phyloP scores from a whole-genome alignment of 2,797 vertebrate genomes.

The Halcyon badia region DNA sequence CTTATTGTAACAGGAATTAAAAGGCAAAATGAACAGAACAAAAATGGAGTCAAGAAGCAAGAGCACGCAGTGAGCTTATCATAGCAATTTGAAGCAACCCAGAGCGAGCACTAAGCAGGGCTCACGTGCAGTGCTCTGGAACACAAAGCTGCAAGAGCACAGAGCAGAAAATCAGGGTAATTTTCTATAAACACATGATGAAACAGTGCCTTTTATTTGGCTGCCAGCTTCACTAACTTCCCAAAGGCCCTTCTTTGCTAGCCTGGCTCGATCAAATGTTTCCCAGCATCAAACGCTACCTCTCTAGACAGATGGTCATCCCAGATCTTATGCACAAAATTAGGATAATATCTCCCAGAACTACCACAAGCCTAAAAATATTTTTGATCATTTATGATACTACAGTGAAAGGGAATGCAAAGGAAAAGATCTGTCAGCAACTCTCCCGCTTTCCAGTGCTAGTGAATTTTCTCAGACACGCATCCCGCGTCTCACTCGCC shows the following conservation, averaged over 20 bases:
- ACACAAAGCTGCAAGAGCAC: neutral
- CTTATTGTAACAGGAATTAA: neutral
- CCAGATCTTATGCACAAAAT: neutral
- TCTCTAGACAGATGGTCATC: neutral
- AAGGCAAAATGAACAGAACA: neutral
- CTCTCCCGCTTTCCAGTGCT: neutral
- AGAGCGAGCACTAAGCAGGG: fast-evolving
- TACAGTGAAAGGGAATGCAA: neutral
- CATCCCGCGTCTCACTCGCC: neutral
- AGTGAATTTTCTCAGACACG: fast-evolving
- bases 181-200: neutral
- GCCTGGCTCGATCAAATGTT: neutral
- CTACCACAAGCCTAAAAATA: neutral
- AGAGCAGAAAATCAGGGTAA: neutral
- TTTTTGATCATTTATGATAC: neutral
- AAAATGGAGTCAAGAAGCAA: neutral
- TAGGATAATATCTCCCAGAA: neutral
- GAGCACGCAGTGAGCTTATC: neutral
- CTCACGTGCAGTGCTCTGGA: neutral
- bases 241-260: neutral
- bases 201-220: neutral
- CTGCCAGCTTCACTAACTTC: neutral
- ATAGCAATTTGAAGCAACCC: neutral
- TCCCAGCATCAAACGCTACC: neutral
- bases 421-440: neutral